Evolutionary conservation across 1,140 invertebrate species (phyloP).

Genomic region (Danaus plexippus): DNA sequence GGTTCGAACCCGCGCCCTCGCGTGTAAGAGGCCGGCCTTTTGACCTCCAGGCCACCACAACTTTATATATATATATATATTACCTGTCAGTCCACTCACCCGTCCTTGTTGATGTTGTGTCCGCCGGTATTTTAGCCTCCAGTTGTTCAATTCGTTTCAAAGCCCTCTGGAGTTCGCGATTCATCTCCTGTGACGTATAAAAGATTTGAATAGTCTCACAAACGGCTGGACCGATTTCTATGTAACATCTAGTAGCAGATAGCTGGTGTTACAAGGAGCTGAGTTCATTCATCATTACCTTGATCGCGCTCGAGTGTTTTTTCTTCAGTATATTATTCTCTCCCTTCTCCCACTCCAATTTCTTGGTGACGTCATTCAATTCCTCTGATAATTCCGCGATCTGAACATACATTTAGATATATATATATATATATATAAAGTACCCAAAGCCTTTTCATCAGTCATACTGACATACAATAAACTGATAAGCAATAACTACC

Average conservation of each 20-base stretch:
- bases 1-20: no score
- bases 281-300: conserved; percentile 28
- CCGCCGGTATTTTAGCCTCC: conserved; percentile 44
- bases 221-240: no score
- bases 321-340: conserved; percentile 55
- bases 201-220: not conserved
- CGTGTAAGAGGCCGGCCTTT: no score
- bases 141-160: conserved; percentile 54
- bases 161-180: conserved; percentile 55
- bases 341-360: conserved; percentile 55
- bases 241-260: not conserved
- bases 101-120: conserved; percentile 37
- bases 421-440: no score
- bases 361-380: conserved; percentile 43
- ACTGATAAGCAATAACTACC: no score
- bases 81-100: no score
- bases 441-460: no score
- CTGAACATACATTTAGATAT: conserved; percentile 19
- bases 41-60: no score
- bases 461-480: no score
- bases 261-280: no score
- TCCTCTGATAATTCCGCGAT: conserved; percentile 54
- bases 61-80: no score
- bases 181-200: conserved; percentile 49
- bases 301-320: conserved; percentile 63